Base-by-base conservation (phyloP, 2,888 invertebrate species). In the Linnaemya vulpina region DNA sequence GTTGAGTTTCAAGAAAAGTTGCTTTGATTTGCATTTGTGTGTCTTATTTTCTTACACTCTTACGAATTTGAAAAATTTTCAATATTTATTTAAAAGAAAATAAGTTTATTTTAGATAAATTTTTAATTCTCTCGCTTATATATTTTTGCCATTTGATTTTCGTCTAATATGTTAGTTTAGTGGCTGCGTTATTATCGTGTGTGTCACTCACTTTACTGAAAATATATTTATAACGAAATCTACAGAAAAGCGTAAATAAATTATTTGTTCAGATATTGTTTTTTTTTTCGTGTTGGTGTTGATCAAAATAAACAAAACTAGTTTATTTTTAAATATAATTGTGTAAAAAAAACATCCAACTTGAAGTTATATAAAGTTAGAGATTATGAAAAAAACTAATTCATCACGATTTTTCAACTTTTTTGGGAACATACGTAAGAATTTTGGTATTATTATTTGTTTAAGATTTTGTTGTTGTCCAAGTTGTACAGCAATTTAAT, bases 341-440 rank as follows among this genome's bases (percentile, higher is more conserved):
- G 58, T 71, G 15, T 62, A 38, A 71, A 60, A n/a, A 62, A 40
- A 13, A 17, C 49, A 62, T 20, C 62, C 40, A 49, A 17, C 49
- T 4, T 25, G 40, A 43, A 43, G 53, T 43, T 38, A 46, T 15
- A 67, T 51, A 49, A 58, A 77, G 43, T 63, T 2, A 11, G 70
- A 65, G 17, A 82, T 71, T 79, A 85, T 82, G 85, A 85, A 85
- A 85, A 85, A 85, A 74, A 71, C 73, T 65, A 84, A 62, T 73
- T 67, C 85, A 58, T 85, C 85, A 78, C 70, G 82, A 75, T 86
- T 84, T 80, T 75, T 84, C 40, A 82, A 80, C 60, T 86, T 86
- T 77, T 85, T 82, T 74, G 62, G 70, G 62, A 83, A 76, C 53
- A 65, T 83, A 80, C 80, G 83, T 83, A 76, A 85, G 85, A 70